phyloP scores from a whole-genome alignment of 2,888 invertebrate species.

The Choristoneura rosaceana region DNA sequence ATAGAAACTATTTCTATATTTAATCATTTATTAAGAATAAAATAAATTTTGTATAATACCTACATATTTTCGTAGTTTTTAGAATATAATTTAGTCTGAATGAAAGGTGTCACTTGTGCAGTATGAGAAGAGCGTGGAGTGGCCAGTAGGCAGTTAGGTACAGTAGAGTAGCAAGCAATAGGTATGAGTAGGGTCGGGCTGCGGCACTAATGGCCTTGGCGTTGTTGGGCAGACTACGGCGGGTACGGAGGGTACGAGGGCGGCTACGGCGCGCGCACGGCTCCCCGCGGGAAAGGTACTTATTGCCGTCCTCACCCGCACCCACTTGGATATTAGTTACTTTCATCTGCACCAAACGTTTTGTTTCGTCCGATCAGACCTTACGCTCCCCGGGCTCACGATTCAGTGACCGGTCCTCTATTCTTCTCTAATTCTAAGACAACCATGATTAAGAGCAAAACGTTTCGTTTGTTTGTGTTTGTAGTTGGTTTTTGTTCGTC shows the following conservation, averaged over 20 bases:
- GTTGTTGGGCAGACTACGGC: slow-evolving; percentile 91
- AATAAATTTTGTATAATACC: background rate
- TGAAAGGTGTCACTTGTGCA: slow-evolving; percentile 28
- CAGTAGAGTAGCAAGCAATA: slow-evolving; percentile 9
- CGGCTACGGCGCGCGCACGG: slow-evolving; percentile 94
- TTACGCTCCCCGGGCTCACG: slow-evolving; percentile 18
- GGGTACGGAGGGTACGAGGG: slow-evolving; percentile 95
- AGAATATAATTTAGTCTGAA: slow-evolving; percentile 14
- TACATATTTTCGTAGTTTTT: background rate
- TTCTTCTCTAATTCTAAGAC: slow-evolving; percentile 25
- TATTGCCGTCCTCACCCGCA: slow-evolving; percentile 56
- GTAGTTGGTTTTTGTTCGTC: slow-evolving; percentile 28
- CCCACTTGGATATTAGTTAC: slow-evolving; percentile 36
- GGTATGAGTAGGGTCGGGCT: slow-evolving; percentile 56
- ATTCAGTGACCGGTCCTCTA: slow-evolving; percentile 25
- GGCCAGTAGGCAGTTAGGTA: too few species aligned
- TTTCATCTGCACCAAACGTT: slow-evolving; percentile 35
- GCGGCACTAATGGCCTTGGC: slow-evolving; percentile 80
- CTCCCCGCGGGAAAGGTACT: slow-evolving; percentile 95
- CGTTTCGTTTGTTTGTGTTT: slow-evolving; percentile 31
- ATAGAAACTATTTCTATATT: background rate
- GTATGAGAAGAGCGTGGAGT: background rate
- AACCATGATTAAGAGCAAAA: slow-evolving; percentile 7
- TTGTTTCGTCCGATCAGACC: slow-evolving; percentile 22
- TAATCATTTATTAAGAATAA: too few species aligned